phyloP scores from a whole-genome alignment of 2,888 invertebrate genomes.

The Ariolimax columbianus region DNA sequence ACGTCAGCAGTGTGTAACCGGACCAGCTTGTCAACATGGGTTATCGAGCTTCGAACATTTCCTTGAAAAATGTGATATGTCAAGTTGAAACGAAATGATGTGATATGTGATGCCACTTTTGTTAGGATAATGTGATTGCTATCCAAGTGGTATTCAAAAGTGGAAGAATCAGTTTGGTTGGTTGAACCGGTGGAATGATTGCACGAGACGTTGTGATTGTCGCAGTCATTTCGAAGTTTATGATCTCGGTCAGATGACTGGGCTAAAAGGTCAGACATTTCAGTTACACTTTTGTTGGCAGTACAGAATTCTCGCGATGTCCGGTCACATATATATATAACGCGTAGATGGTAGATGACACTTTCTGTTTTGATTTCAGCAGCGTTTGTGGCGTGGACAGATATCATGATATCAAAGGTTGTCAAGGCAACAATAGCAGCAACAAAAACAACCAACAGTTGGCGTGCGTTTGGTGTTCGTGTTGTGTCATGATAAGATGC shows the following conservation, averaged over 20 bases:
- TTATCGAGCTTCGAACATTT: not conserved
- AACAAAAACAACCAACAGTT: not conserved
- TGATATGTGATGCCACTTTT: not conserved
- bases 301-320: conserved; percentile 5
- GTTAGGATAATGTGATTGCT: not conserved
- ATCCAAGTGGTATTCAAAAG: not conserved
- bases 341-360: not conserved
- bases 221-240: not conserved
- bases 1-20: conserved; percentile 26
- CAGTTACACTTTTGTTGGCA: not conserved
- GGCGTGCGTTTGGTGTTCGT: not conserved
- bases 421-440: not conserved
- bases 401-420: not conserved
- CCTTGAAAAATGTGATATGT: conserved; percentile 17
- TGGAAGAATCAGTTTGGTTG: not conserved
- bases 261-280: not conserved
- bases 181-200: not conserved
- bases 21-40: not conserved
- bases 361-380: not conserved
- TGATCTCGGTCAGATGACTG: not conserved
- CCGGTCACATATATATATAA: conserved; percentile 35
- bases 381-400: not conserved
- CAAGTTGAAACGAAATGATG: conserved; percentile 5
- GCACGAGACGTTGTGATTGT: not conserved
- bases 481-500: conserved; percentile 24